Evolutionary conservation across 2,888 invertebrate genomes (phyloP), one percentile per base, ranked within the genome.

Genomic region (Bugulina stolonifera): DNA sequence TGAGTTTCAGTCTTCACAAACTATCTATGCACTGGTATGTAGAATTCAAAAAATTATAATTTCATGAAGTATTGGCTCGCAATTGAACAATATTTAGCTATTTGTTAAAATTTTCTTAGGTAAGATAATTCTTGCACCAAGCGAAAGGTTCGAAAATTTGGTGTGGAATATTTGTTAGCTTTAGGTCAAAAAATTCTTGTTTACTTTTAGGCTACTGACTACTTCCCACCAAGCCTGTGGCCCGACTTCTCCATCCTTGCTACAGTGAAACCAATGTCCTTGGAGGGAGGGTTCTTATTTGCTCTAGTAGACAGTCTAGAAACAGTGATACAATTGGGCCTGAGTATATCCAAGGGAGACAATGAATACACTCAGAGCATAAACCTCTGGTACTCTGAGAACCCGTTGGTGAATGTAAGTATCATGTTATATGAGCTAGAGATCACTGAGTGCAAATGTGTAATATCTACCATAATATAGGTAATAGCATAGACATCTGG

Each of bases 381-480:
- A 5, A 32, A 70, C 52, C 70, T 70, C 35, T 70, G 70, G 70
- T 70, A 70, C 52, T 70, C 70, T 2, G 70, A 70, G 70, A 10
- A 54, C 14, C 70, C 52, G 2, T 25, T 54, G n/a, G 52, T 35
- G 32, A 3, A 18, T 22, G 64, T 64, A n/a, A 27, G 64, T 57
- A 10, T 57, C 52, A 52, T 14, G 52, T n/a, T n/a, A n/a, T n/a
- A n/a, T n/a, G n/a, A n/a, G n/a, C n/a, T n/a, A n/a, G n/a, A n/a
- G n/a, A n/a, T n/a, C n/a, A n/a, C n/a, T n/a, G n/a, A n/a, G n/a
- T n/a, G n/a, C n/a, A n/a, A n/a, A n/a, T n/a, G n/a, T n/a, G n/a
- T n/a, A n/a, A n/a, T n/a, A n/a, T n/a, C n/a, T n/a, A n/a, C n/a
- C n/a, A n/a, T n/a, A n/a, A n/a, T n/a, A n/a, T n/a, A n/a, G n/a